Evolutionary conservation across 2,888 invertebrate species (phyloP), one percentile per base, ranked within the genome.

Genomic region (Chydorus sphaericus): DNA sequence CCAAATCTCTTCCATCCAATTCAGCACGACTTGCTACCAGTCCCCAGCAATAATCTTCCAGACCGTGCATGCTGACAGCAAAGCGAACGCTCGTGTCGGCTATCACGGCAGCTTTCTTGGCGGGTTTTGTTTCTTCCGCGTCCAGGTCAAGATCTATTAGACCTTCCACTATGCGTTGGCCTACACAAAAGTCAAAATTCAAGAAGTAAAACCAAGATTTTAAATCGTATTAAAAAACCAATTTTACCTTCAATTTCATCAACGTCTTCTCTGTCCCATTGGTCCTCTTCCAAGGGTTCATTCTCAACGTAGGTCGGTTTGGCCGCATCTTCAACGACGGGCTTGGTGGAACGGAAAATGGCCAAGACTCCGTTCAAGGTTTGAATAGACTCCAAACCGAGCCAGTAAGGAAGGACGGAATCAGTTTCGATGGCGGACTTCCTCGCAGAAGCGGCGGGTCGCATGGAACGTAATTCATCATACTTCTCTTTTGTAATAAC

Each of bases 201-300:
- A n/a, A 38, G 5, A 26, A 44, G 10, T 3, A 5, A 23, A 6
- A 23, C n/a, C 8, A 18, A 23, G n/a, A 26, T 4, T 44, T 14
- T 4, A 44, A 26, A 10, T 44, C 4, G 4, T 4, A 4, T n/a
- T n/a, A n/a, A 20, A 26, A n/a, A n/a, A n/a, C n/a, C n/a, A n/a
- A n/a, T n/a, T n/a, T n/a, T n/a, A 44, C 44, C 44, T 26, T 44
- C 20, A 26, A 48, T 48, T 31, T 55, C 55, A 4, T 49, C 26
- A 11, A 55, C 30, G 16, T 55, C 55, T 48, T 55, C 55, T 33
- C 23, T 48, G 36, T 55, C 55, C 55, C 55, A 55, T 33, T 48
- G 49, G 23, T 55, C 55, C 8, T 55, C 48, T 7, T 39, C 26
- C 11, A 11, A 14, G 8, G n/a, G 14, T 14, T 30, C 49, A 7